Base-by-base conservation (phyloP, 2,888 invertebrate genomes). In the Drosophila nr. perissopoda region DNA sequence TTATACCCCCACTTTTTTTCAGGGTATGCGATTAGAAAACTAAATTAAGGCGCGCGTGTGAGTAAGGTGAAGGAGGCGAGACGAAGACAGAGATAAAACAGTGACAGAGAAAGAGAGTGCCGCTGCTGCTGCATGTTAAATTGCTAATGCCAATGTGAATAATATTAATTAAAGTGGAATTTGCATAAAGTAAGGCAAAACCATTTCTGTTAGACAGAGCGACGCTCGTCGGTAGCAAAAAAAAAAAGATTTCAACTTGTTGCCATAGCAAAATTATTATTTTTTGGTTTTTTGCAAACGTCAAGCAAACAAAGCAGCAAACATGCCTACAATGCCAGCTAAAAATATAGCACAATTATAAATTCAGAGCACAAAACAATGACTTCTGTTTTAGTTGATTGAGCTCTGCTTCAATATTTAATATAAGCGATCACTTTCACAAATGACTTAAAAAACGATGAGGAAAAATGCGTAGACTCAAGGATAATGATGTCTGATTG, bases 161-260 rank as follows among this genome's bases (percentile, higher is more conserved):
- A 79, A 81, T 82, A 83, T 86, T 88, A 91, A 91, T 87, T 87
- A 82, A 88, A 82, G 82, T 81, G 87, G 75, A 79, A 91, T 91
- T 91, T 91, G 84, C 85, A 91, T 91, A 81, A 80, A 83, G 89
- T 83, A 81, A 83, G 60, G 11, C 72, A 73, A 79, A 79, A 74
- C 70, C 74, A 83, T 74, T 90, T 89, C 59, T 81, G 82, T 90
- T 81, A 91, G 88, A 88, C 88, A 90, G 87, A 81, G 89, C 78
- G 88, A 79, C 88, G 91, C 91, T 70, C 34, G 25, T 25, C 40
- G 40, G 0, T 38, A 36, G 52, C 54, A 21, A 42, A 65, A 10
- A 42, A 65, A 10, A 68, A 33, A 63, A 8, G 5, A 27, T 52
- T 52, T 33, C 31, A 31, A 1, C 16, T 46, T 25, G 46, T 16